These are phyloP conservation scores for Prunella strophiata DNA, from an alignment of 2,797 vertebrate species.

Conservation along the genomic window DNA sequence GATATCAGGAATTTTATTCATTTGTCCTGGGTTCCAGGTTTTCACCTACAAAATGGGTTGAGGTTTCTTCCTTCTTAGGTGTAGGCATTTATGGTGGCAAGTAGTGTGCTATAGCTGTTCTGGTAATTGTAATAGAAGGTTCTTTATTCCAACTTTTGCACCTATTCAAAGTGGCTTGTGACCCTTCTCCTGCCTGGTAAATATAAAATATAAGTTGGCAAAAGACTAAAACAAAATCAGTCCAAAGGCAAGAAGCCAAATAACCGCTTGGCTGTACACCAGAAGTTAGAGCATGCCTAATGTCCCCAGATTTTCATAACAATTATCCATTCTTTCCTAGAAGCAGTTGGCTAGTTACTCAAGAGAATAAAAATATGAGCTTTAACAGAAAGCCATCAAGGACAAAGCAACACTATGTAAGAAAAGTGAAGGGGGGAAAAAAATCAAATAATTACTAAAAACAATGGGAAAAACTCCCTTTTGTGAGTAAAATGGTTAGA, in stretches of 20 bases:
- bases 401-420: neutral
- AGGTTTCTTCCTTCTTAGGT: neutral
- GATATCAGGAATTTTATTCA: neutral
- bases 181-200: neutral
- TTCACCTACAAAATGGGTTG: neutral
- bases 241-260: constrained; percentile 16
- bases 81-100: neutral
- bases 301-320: constrained; percentile 3
- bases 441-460: neutral
- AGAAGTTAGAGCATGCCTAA: neutral
- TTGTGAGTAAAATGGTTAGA: neutral
- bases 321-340: constrained; percentile 21
- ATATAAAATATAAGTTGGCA: constrained; percentile 26
- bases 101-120: neutral
- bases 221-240: neutral
- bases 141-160: neutral
- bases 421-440: neutral
- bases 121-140: neutral
- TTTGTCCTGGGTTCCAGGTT: neutral
- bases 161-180: neutral
- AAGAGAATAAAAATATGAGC: neutral
- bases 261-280: neutral
- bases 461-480: neutral
- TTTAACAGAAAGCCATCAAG: neutral
- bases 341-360: neutral